Evolutionary conservation across 2,113 vertebrate genomes (phyloP).

Genomic region (Gulo gulo): DNA sequence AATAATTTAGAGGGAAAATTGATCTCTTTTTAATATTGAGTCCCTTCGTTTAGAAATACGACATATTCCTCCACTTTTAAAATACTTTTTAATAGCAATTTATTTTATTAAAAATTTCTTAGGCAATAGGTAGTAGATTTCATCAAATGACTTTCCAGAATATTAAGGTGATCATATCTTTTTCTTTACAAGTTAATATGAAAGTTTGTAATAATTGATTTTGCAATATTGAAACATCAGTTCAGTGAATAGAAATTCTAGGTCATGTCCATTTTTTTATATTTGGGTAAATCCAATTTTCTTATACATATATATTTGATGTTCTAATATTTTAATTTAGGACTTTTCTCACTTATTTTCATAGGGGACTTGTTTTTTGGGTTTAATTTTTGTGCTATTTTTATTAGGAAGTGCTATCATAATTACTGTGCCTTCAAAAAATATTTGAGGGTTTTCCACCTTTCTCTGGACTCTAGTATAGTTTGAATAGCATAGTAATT

Average conservation of each 20-base stretch:
- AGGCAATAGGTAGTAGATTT: background rate
- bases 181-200: background rate
- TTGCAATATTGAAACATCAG: background rate
- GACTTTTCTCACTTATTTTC: background rate
- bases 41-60: background rate
- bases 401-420: background rate
- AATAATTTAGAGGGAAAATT: background rate
- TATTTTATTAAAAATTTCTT: conserved; percentile 23
- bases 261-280: background rate
- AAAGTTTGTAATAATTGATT: background rate
- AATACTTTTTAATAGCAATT: background rate
- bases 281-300: background rate
- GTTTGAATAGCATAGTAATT: background rate
- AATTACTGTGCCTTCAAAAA: background rate
- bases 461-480: background rate
- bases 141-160: background rate
- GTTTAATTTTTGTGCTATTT: conserved; percentile 10
- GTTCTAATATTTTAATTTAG: background rate
- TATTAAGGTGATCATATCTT: background rate
- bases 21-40: background rate
- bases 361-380: background rate
- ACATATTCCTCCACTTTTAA: background rate
- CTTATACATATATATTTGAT: background rate
- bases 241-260: background rate
- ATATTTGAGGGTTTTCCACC: background rate